Evolutionary conservation across 2,113 vertebrate species (phyloP).

Genomic region (Corythornis madagascariensis): DNA sequence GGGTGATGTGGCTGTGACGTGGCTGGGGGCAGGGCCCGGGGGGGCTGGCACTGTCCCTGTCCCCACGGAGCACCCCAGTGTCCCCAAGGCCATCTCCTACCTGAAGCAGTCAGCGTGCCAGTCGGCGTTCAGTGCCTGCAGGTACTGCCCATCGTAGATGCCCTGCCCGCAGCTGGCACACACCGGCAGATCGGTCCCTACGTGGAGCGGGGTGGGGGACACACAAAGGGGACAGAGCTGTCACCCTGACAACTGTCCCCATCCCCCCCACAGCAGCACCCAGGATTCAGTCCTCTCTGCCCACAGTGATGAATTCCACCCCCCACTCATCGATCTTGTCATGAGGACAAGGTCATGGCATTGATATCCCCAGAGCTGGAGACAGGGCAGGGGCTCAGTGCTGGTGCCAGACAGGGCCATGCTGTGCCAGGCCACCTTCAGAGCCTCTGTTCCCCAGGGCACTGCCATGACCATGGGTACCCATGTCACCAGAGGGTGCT

Average conservation of each 20-base stretch:
- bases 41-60: fast-evolving
- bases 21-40: background rate
- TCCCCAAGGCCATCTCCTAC: slow-evolving; percentile 62
- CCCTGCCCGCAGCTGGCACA: slow-evolving; percentile 90
- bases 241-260: background rate
- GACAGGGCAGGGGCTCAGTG: background rate
- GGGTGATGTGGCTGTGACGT: no score
- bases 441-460: background rate
- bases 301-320: background rate
- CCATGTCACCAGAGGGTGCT: background rate
- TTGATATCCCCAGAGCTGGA: background rate
- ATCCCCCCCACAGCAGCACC: background rate
- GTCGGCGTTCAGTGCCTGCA: slow-evolving; percentile 90
- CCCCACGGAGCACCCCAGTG: background rate
- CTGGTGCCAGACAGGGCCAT: background rate
- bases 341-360: background rate
- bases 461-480: background rate
- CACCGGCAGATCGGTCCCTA: slow-evolving; percentile 82
- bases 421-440: background rate
- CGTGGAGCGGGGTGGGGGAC: no score
- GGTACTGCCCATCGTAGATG: slow-evolving; percentile 95
- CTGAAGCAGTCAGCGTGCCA: slow-evolving; percentile 96
- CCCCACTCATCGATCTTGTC: background rate
- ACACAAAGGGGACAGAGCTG: background rate
- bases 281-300: background rate